These are phyloP conservation scores for Lutraria rhynchaena DNA, from an alignment of 1,140 invertebrate genomes.

Conservation along the genomic window DNA sequence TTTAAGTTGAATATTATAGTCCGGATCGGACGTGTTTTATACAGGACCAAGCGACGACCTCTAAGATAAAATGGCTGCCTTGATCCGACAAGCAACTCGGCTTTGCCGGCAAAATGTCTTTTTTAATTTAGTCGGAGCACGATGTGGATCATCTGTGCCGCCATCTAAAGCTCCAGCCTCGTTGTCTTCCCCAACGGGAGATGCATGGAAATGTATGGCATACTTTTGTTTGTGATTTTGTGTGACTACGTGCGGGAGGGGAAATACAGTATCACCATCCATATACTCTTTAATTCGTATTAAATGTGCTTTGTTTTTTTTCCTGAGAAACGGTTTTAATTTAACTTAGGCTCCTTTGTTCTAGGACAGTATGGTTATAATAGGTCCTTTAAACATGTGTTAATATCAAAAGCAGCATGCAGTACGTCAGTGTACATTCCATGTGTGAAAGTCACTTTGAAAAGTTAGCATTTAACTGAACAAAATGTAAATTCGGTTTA, in stretches of 20 bases:
- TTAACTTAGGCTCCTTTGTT: no score
- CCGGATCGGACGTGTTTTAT: no score
- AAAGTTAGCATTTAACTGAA: no score
- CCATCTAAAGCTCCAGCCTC: background rate
- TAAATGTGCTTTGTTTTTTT: background rate
- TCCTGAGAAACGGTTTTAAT: no score
- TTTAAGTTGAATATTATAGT: no score
- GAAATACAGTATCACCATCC: background rate
- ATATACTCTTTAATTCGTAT: background rate
- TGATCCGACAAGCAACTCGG: background rate
- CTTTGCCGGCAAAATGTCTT: background rate
- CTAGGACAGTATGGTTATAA: no score
- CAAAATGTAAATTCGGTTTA: no score
- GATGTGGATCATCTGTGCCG: background rate
- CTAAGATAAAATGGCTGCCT: slow-evolving; percentile 14
- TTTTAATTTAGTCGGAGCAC: background rate
- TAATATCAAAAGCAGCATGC: no score
- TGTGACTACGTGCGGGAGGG: background rate
- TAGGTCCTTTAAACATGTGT: no score
- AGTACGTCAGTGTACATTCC: no score
- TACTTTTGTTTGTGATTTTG: background rate
- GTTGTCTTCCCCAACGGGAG: background rate
- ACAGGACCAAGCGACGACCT: slow-evolving; percentile 1
- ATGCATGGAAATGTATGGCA: background rate
- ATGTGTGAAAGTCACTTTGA: no score